These are phyloP conservation scores for Ptilodon capucinus DNA, from an alignment of 2,888 invertebrate species.

Conservation along the genomic window DNA sequence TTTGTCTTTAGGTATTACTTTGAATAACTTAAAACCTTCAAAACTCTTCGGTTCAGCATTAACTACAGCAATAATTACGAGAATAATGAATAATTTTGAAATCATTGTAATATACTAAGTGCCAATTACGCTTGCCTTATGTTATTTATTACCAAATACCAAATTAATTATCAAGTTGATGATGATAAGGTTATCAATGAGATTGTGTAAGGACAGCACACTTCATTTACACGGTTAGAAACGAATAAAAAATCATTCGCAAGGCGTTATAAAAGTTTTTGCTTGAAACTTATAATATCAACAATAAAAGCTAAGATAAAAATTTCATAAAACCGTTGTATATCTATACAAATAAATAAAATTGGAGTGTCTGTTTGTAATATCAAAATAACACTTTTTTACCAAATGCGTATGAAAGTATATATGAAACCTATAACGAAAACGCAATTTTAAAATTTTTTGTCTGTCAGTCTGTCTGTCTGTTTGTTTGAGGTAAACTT, in stretches of 20 bases:
- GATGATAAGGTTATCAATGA: conserved; percentile 11
- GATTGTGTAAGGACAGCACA: neutral
- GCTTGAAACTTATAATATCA: no score
- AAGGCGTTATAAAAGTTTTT: neutral
- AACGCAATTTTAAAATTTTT: no score
- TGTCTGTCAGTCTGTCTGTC: no score
- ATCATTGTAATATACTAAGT: conserved; percentile 36
- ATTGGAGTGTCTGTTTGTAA: no score
- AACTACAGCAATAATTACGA: conserved; percentile 18
- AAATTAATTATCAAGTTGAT: conserved; percentile 2
- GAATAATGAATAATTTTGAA: conserved; percentile 26
- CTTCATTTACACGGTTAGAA: neutral
- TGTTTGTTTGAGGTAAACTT: no score
- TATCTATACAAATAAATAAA: no score
- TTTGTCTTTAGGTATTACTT: conserved; percentile 72
- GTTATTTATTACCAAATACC: conserved; percentile 7
- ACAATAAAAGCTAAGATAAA: no score
- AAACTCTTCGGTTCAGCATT: conserved; percentile 53
- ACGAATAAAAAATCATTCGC: neutral
- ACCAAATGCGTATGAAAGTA: no score
- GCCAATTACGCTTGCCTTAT: conserved; percentile 1
- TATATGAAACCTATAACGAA: no score
- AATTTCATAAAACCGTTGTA: no score
- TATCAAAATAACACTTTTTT: no score
- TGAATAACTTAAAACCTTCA: conserved; percentile 83